Conservation (phyloP, 2,797 vertebrate genomes). For the Labroides dimidiatus region DNA sequence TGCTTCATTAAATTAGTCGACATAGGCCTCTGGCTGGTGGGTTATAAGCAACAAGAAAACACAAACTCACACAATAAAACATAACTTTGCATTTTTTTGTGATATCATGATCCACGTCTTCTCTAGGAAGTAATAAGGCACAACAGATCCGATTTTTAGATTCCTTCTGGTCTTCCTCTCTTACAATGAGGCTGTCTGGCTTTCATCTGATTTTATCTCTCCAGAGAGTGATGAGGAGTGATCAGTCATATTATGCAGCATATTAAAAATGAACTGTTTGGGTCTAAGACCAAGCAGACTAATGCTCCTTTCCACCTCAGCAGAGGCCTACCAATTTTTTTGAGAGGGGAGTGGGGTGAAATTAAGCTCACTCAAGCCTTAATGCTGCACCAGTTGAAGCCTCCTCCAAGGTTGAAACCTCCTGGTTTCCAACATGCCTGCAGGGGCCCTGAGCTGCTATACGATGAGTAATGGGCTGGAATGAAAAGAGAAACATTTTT, state of each 20-base stretch:
- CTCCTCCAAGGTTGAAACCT: background rate
- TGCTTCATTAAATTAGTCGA: conserved; percentile 12
- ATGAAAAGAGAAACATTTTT: no score
- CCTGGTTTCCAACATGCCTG: no score
- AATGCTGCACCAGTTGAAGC: no score
- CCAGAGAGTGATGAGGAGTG: background rate
- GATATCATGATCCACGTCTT: conserved; percentile 3
- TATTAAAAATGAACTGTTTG: conserved; percentile 43
- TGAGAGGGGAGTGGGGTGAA: no score
- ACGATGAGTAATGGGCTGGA: no score
- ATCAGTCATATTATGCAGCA: conserved; percentile 43
- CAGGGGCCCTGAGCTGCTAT: no score
- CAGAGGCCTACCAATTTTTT: no score
- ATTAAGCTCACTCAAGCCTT: no score
- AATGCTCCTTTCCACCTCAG: no score
- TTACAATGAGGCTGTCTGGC: conserved; percentile 45
- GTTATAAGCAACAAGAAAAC: background rate
- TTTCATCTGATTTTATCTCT: conserved; percentile 61
- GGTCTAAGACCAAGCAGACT: conserved; percentile 21
- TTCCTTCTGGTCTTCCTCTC: conserved; percentile 48
- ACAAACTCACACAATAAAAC: background rate
- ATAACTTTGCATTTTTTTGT: no score
- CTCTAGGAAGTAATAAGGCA: conserved; percentile 8
- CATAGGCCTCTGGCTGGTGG: conserved; percentile 5
- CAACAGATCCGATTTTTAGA: conserved; percentile 36